A percentile compares a stretch with the other conserved stretches of the same genome.
Conservation (phyloP, 2,888 invertebrate genomes). For the Koerneria pararmatus region DNA sequence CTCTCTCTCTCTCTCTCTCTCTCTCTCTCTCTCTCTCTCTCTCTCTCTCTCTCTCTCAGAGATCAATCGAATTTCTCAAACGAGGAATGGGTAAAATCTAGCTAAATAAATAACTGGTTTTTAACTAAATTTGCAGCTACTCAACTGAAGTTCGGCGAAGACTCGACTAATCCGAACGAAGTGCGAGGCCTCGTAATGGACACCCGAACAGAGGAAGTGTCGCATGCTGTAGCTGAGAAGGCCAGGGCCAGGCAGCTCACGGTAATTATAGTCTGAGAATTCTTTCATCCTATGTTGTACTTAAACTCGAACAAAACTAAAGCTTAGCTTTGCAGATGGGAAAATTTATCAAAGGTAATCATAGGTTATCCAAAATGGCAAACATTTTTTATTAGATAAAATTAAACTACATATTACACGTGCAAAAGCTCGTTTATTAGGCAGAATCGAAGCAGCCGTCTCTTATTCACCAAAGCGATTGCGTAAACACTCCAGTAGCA, state of each 20-base stretch:
- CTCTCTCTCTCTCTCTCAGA: background rate
- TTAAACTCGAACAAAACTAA: too few relatives aligned
- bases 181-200: slow-evolving; percentile 56
- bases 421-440: too few relatives aligned
- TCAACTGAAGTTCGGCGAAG: slow-evolving; percentile 52
- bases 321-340: too few relatives aligned
- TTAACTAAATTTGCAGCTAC: slow-evolving; percentile 34
- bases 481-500: too few relatives aligned
- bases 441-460: too few relatives aligned
- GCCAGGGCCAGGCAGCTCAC: slow-evolving; percentile 51
- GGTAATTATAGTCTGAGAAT: too few relatives aligned
- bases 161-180: slow-evolving; percentile 39
- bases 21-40: background rate
- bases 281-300: too few relatives aligned
- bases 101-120: background rate
- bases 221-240: slow-evolving; percentile 57
- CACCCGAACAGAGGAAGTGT: slow-evolving; percentile 52
- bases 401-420: too few relatives aligned
- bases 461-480: too few relatives aligned
- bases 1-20: background rate
- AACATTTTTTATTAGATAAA: too few relatives aligned
- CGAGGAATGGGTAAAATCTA: background rate
- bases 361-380: too few relatives aligned
- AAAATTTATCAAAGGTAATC: too few relatives aligned
- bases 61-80: background rate